Conservation (phyloP, 2,113 vertebrate genomes). For the Oncorhynchus nerka region DNA sequence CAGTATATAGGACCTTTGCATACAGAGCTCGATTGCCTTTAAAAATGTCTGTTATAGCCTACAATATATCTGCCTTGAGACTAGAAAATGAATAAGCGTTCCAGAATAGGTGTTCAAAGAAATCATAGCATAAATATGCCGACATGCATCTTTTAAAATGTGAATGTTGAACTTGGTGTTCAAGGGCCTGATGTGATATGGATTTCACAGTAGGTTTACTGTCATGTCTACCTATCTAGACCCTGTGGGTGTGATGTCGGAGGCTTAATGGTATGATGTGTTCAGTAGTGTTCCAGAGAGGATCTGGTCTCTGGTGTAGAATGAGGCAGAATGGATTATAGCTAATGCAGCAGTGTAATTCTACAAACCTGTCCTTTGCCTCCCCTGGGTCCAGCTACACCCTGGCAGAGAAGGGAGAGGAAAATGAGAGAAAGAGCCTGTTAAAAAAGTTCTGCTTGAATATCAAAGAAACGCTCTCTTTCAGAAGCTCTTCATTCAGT, state of each 20-base stretch:
- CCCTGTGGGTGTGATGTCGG: neutral
- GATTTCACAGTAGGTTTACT: too few relatives aligned
- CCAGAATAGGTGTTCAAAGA: too few relatives aligned
- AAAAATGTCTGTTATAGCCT: neutral
- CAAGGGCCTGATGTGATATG: too few relatives aligned
- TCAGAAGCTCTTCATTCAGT: neutral
- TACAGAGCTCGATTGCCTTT: neutral
- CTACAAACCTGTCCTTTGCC: constrained; percentile 78
- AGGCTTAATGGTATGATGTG: neutral
- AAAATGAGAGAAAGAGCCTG: neutral
- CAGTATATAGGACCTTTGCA: neutral
- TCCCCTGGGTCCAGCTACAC: constrained; percentile 72
- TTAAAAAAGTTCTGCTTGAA: too few relatives aligned
- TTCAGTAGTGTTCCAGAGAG: neutral
- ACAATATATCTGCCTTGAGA: too few relatives aligned
- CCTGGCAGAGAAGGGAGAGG: constrained; percentile 56
- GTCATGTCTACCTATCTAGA: neutral
- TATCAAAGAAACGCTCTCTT: too few relatives aligned
- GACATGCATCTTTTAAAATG: too few relatives aligned
- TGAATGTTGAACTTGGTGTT: too few relatives aligned
- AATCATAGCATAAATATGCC: too few relatives aligned
- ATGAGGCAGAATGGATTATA: constrained; percentile 23
- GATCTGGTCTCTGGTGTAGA: constrained; percentile 10
- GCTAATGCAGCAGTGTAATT: constrained; percentile 54
- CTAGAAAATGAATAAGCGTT: too few relatives aligned